Conservation (phyloP, 1,140 invertebrate genomes). For the Pogonognathellus flavescens region DNA sequence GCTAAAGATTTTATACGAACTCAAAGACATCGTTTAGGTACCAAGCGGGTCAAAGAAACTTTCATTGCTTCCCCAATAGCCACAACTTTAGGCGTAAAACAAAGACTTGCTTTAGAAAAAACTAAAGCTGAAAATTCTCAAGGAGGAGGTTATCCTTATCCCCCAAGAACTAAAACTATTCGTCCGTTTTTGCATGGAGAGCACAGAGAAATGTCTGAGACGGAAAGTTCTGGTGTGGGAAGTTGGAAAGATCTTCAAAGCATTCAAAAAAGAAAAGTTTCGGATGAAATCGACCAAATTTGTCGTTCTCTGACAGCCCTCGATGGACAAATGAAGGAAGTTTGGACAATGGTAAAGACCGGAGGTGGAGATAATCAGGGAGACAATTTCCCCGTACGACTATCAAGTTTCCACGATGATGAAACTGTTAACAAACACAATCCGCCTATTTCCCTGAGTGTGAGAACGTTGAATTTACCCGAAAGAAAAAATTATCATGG, state of each 20-base stretch:
- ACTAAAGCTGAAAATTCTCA: background rate
- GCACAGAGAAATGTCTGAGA: slow-evolving; percentile 50
- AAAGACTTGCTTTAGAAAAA: background rate
- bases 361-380: background rate
- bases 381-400: background rate
- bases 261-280: slow-evolving; percentile 52
- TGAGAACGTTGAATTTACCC: background rate
- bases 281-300: slow-evolving; percentile 64
- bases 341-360: slow-evolving; percentile 60
- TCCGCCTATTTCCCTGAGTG: background rate
- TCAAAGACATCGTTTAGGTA: slow-evolving; percentile 54
- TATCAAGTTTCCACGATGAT: background rate
- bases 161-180: background rate
- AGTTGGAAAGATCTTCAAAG: slow-evolving; percentile 54
- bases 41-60: background rate
- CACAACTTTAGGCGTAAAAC: slow-evolving; percentile 6
- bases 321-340: slow-evolving; percentile 64
- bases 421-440: background rate
- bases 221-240: slow-evolving; percentile 65
- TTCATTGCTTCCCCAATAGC: slow-evolving; percentile 19
- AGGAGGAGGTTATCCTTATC: background rate
- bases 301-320: slow-evolving; percentile 55
- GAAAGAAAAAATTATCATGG: slow-evolving; percentile 5
- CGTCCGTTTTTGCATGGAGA: background rate
- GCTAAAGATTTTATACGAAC: slow-evolving; percentile 62